Percentiles rank a stretch among this genome's conserved stretches.
phyloP scores from a whole-genome alignment of 2,797 vertebrate genomes.

The Urocyon cinereoargenteus region DNA sequence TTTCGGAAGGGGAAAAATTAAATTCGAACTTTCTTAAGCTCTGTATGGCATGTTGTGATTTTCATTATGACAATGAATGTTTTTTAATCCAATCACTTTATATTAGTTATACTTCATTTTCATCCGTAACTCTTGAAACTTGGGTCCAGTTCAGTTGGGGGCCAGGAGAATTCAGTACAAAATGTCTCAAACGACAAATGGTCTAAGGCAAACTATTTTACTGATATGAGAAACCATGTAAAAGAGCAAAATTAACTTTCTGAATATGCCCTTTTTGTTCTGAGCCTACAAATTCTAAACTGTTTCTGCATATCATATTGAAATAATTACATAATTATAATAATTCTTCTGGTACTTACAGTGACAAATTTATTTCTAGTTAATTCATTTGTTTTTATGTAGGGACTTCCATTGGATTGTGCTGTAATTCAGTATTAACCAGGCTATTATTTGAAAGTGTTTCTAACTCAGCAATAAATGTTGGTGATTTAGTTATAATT shows the following conservation, averaged over 20 bases:
- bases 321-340: conserved; percentile 67
- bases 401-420: conserved; percentile 53
- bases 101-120: conserved; percentile 84
- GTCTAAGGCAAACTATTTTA: conserved; percentile 32
- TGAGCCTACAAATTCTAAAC: conserved; percentile 29
- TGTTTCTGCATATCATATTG: conserved; percentile 34
- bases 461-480: conserved; percentile 74
- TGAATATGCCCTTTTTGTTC: conserved; percentile 60
- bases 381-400: conserved; percentile 76
- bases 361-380: conserved; percentile 71
- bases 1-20: not conserved
- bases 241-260: conserved; percentile 61
- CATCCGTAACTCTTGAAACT: conserved; percentile 74
- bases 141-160: conserved; percentile 60
- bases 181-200: conserved; percentile 75
- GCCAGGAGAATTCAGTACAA: conserved; percentile 36
- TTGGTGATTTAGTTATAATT: conserved; percentile 77
- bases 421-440: conserved; percentile 78
- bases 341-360: conserved; percentile 44
- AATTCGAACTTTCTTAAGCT: not conserved
- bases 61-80: not conserved
- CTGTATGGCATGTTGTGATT: not conserved
- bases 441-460: conserved; percentile 71
- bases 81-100: conserved; percentile 76
- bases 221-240: conserved; percentile 54